A percentile compares a stretch with the other conserved stretches of the same genome.
Conservation (phyloP, 2,113 vertebrate genomes). For the Dromiciops gliroides region DNA sequence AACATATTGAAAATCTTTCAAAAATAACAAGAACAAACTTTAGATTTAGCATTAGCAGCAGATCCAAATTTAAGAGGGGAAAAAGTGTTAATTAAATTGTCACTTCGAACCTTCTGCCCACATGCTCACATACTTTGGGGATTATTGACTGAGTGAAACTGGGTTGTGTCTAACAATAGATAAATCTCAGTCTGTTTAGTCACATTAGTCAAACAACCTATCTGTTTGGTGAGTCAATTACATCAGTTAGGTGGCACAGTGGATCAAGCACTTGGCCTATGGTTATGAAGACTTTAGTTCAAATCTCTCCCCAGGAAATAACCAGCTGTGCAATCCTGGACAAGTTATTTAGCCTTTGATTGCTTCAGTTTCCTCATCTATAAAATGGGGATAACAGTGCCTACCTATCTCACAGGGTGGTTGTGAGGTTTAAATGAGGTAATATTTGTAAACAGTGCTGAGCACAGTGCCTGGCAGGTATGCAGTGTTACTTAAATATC, state of each 20-base stretch:
- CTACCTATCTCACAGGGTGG: not conserved
- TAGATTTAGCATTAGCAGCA: slow-evolving; percentile 4
- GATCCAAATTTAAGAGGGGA: slow-evolving; percentile 30
- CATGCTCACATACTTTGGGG: not conserved
- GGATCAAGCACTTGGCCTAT: not conserved
- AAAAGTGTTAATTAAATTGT: not conserved
- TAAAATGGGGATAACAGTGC: not conserved
- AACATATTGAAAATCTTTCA: slow-evolving; percentile 18
- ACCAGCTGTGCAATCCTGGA: not conserved
- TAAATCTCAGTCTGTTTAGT: not conserved
- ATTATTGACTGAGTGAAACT: not conserved
- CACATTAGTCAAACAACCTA: not conserved
- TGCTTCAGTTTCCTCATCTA: not conserved
- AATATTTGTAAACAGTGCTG: not conserved
- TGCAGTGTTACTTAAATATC: not conserved
- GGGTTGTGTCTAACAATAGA: not conserved
- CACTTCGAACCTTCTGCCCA: not conserved
- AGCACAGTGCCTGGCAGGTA: not conserved
- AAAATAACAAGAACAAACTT: not conserved
- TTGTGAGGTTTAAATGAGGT: not conserved
- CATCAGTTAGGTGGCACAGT: not conserved
- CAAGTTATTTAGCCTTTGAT: not conserved
- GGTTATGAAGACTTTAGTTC: not conserved
- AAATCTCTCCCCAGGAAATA: not conserved
- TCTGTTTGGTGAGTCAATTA: not conserved